Base-by-base conservation (phyloP, 2,797 vertebrate species). In the Lepilemur ruficaudatus region DNA sequence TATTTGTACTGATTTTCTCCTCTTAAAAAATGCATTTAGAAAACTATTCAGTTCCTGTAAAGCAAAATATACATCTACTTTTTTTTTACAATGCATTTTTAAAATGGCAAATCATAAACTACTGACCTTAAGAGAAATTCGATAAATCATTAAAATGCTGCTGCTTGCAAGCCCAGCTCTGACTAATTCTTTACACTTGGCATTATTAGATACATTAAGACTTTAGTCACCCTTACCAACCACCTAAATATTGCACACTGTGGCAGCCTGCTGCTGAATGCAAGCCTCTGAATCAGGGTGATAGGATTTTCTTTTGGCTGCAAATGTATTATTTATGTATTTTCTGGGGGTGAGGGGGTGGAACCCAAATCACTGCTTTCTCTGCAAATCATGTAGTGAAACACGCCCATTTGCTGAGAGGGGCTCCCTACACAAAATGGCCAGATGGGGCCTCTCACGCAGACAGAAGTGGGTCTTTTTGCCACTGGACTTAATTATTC, bases 141-240 rank as follows among this genome's bases (percentile, higher is more conserved):
- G 96, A 97, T 97, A 98, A 97, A 98, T 98, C 95, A 91, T 97
- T 97, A 78, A 97, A 98, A 78, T n/a, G 55, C 94, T 91, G 80
- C 80, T 72, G 92, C 91, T 59, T 81, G 85, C 92, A 87, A 97
- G 93, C 75, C 69, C 22, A 79, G 80, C 76, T 97, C 67, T 50
- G 79, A 86, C 97, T 97, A 82, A 97, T 82, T 97, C 95, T 96
- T 95, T 90, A 81, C 43, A 91, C 95, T 78, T 92, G 69, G 91
- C 23, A 0, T 79, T 96, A 98, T 70, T 72, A 88, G 96, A 70
- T 28, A 41, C 75, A 25, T 72, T 91, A 97, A 96, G 97, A 65
- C 86, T 96, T 73, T 69, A 17, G 69, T 82, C 97, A 78, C 96
- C 57, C 67, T 35, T 82, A 89, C 89, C 93, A 96, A 11, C 80